Conservation (phyloP, 2,888 invertebrate genomes). For the Drosophila stalkeri region DNA sequence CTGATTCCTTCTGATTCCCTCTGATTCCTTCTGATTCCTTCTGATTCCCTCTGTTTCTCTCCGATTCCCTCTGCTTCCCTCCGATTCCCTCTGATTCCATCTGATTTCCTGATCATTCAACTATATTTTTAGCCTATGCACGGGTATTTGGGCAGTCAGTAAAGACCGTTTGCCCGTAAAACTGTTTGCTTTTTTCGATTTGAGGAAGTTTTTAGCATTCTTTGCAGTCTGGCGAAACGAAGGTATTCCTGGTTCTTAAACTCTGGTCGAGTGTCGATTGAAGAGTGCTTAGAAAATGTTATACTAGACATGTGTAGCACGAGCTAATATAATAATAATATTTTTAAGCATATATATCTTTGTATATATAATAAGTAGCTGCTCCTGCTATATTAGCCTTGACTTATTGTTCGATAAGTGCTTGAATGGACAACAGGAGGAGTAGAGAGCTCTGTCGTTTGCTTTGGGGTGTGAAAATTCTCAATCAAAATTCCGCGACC, state of each 20-base stretch:
- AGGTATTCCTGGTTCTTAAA: slow-evolving; percentile 11
- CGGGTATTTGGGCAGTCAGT: not conserved
- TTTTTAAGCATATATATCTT: not conserved
- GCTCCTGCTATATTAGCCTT: slow-evolving; percentile 38
- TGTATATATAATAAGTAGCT: not conserved
- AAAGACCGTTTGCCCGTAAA: too few relatives aligned
- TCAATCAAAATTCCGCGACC: slow-evolving; percentile 76
- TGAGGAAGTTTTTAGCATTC: slow-evolving; percentile 48
- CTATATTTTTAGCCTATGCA: too few relatives aligned
- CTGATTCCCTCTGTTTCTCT: too few relatives aligned
- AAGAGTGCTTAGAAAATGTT: slow-evolving; percentile 12
- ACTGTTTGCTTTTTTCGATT: slow-evolving; percentile 7
- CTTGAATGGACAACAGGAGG: slow-evolving; percentile 14
- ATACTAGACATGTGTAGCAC: not conserved
- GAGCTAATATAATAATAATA: not conserved
- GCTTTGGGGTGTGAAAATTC: slow-evolving; percentile 46
- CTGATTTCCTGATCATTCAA: too few relatives aligned
- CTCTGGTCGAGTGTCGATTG: not conserved
- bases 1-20: too few relatives aligned
- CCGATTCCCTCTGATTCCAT: too few relatives aligned
- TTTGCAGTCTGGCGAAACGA: slow-evolving; percentile 24
- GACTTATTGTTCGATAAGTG: slow-evolving; percentile 14
- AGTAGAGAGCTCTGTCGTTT: not conserved
- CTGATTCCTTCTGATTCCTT: too few relatives aligned
- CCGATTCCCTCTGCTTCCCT: too few relatives aligned